Conservation (phyloP, 2,113 vertebrate species). For the Trochalopteron elliotii region DNA sequence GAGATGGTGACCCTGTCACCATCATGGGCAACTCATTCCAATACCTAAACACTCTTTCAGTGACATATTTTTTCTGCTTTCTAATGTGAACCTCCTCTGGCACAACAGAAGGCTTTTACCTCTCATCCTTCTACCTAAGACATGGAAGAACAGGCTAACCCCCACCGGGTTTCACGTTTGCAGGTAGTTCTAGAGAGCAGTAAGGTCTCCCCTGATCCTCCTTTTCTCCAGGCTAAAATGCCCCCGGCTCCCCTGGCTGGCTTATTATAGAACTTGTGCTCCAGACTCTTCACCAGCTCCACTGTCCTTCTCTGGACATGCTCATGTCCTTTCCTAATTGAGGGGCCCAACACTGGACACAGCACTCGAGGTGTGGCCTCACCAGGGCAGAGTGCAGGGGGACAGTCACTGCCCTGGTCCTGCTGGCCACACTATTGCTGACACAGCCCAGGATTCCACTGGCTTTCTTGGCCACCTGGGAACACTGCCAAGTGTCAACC, state of each 20-base stretch:
- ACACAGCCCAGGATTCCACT: not conserved
- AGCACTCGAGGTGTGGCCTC: not conserved
- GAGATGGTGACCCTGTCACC: not conserved
- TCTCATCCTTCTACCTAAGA: not conserved
- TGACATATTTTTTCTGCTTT: not conserved
- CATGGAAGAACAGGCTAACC: not conserved
- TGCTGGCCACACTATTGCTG: not conserved
- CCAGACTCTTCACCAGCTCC: not conserved
- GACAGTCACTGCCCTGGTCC: not conserved
- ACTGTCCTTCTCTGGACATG: not conserved
- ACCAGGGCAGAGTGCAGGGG: no score
- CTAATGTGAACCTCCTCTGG: not conserved
- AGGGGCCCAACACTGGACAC: not conserved
- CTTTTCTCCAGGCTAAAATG: not conserved
- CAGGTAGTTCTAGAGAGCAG: not conserved
- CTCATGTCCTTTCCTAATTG: not conserved
- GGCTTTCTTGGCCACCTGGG: not conserved
- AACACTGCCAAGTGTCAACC: not conserved
- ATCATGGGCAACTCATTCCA: not conserved
- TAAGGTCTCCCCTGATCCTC: not conserved
- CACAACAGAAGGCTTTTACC: not conserved
- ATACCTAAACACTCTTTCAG: not conserved
- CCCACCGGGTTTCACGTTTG: not conserved
- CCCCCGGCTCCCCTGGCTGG: not conserved
- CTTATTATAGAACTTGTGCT: not conserved